Evolutionary conservation across 2,888 invertebrate species (phyloP), one percentile per base, ranked within the genome.

Genomic region (Linnaemya tessellans): DNA sequence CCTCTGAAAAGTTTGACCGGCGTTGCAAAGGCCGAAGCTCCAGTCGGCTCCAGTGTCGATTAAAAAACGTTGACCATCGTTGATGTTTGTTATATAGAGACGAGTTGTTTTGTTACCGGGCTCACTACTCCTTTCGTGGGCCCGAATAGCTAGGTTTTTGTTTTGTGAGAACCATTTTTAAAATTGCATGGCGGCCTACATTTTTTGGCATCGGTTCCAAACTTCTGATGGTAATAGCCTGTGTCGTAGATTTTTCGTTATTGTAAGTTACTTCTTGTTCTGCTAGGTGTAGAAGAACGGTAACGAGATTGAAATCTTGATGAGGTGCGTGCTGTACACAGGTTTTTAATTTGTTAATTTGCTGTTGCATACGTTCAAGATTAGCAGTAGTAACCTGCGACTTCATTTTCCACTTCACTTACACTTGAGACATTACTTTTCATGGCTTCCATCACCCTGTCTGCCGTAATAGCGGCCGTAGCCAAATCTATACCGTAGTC

Each of bases 361-460:
- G 38, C 10, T 62, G 20, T 3, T 62, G 62, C n/a, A 62, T 13
- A 13, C 41, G 41, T 13, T 62, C 62, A 20, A 62, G 41, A 35
- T 18, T 1, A 10, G n/a, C 38, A 8, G 35, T 4, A 15, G 9
- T 13, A 2, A 60, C 18, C 10, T 60, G 35, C 18, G 60, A 60
- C 35, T 1, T 60, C 60, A 18, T 5, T 60, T 10, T 10, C 60
- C 1, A 60, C 18, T 1, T 13, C 15, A 30, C 56, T 30, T 3
- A 18, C 18, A 18, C 18, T 60, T 11, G 18, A 10, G n/a, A 35
- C 18, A 35, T 10, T 35, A 8, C n/a, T 60, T 60, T 35, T 35
- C 35, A 60, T 60, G 3, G 60, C 60, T 10, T 60, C 35, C 35
- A 60, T 60, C 35, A 60, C 35, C 38, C 60, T 35, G 60, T 60